phyloP scores from a whole-genome alignment of 2,888 invertebrate genomes.

The Diaphora mendica region DNA sequence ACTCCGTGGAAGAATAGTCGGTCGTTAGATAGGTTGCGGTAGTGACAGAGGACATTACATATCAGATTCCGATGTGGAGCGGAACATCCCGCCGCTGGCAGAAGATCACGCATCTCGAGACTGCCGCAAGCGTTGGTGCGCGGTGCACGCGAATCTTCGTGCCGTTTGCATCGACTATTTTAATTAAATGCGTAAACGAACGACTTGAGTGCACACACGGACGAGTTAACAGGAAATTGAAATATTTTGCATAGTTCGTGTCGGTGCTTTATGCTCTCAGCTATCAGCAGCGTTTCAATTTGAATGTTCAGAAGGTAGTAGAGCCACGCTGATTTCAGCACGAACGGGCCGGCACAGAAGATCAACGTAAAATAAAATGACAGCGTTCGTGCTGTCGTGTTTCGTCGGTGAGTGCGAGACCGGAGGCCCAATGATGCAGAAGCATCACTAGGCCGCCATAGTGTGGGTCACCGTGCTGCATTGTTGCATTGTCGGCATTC shows the following conservation, averaged over 20 bases:
- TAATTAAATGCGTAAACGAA: background rate
- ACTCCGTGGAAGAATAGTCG: too few species aligned
- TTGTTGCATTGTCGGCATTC: too few species aligned
- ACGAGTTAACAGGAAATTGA: background rate
- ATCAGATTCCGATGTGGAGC: background rate
- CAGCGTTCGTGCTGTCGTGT: too few species aligned
- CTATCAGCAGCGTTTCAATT: background rate
- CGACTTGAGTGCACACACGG: background rate
- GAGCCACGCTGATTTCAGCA: too few species aligned
- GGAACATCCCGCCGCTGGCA: background rate
- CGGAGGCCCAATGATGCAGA: too few species aligned
- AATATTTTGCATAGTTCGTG: background rate
- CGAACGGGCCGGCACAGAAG: too few species aligned
- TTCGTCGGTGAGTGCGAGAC: too few species aligned
- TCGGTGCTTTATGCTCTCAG: background rate
- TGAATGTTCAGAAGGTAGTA: background rate
- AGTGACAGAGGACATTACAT: background rate
- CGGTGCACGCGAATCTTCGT: background rate
- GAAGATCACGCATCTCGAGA: slow-evolving; percentile 1
- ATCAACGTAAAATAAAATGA: too few species aligned
- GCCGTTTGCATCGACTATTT: background rate
- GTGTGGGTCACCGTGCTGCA: too few species aligned
- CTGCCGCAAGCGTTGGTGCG: background rate
- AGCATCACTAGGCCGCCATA: too few species aligned
- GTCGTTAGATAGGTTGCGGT: background rate